Evolutionary conservation across 2,113 vertebrate genomes (phyloP).

Genomic region (Hippocampus zosterae): DNA sequence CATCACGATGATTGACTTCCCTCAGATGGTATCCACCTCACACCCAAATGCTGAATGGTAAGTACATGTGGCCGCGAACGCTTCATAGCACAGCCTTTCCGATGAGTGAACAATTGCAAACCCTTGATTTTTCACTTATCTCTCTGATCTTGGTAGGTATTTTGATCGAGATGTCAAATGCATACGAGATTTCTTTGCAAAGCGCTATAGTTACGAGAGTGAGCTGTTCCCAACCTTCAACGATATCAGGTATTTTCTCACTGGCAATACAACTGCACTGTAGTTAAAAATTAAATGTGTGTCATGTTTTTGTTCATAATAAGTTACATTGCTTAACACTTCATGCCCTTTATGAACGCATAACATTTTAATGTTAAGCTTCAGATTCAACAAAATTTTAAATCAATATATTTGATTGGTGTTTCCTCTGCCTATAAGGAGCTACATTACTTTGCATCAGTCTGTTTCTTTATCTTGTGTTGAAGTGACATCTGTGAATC

Average conservation of each 20-base stretch:
- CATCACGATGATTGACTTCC: constrained; percentile 96
- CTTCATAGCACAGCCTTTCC: not conserved
- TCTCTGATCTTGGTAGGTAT: constrained; percentile 74
- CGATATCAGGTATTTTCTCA: constrained; percentile 79
- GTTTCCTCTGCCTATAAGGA: not conserved
- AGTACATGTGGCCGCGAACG: constrained; percentile 17
- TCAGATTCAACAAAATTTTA: no score
- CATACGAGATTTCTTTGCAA: constrained; percentile 88
- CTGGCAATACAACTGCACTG: not conserved
- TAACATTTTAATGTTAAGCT: no score
- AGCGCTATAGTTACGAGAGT: constrained; percentile 86
- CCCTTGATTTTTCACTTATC: not conserved
- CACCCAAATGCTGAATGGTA: constrained; percentile 95
- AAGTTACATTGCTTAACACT: not conserved
- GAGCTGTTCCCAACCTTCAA: constrained; percentile 88
- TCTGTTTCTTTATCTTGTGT: not conserved
- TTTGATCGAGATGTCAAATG: constrained; percentile 97
- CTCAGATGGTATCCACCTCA: constrained; percentile 96
- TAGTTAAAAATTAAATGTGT: not conserved
- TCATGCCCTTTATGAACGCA: no score
- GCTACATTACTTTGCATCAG: not conserved
- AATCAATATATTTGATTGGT: not conserved
- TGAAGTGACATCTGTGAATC: not conserved
- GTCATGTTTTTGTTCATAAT: not conserved
- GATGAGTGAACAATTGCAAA: not conserved